phyloP scores from a whole-genome alignment of 2,888 invertebrate species.

The Cephus pulcher region DNA sequence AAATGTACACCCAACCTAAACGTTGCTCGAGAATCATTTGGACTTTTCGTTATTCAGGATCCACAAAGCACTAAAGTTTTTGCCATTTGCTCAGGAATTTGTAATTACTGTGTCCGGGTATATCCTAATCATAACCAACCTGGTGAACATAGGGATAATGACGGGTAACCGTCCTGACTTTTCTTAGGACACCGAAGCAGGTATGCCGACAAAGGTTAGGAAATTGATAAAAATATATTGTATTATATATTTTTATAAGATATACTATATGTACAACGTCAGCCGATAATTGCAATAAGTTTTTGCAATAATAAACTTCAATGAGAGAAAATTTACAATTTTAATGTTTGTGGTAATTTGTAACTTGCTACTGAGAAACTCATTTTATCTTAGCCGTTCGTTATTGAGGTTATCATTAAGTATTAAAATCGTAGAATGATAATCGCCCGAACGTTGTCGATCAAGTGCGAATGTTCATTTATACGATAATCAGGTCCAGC shows the following conservation, averaged over 20 bases:
- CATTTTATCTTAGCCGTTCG: background rate
- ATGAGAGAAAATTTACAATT: background rate
- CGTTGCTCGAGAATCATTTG: conserved; percentile 23
- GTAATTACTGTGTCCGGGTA: background rate
- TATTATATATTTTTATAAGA: background rate
- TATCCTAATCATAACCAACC: background rate
- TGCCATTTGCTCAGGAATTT: background rate
- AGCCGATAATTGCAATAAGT: background rate
- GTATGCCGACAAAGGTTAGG: background rate
- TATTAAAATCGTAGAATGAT: background rate
- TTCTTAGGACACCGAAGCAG: background rate
- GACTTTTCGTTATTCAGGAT: conserved; percentile 21
- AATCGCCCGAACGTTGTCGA: background rate
- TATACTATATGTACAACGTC: background rate
- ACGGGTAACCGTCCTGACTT: background rate
- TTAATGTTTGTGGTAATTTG: background rate
- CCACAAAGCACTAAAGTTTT: conserved; percentile 14
- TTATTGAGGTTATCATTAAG: background rate
- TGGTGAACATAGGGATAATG: background rate
- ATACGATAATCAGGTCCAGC: background rate
- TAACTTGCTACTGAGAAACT: background rate
- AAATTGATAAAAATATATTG: background rate
- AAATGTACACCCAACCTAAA: conserved; percentile 15
- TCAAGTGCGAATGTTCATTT: background rate
- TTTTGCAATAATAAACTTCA: background rate